Evolutionary conservation across 1,140 invertebrate genomes (phyloP).

Genomic region (Drosophila serrata): DNA sequence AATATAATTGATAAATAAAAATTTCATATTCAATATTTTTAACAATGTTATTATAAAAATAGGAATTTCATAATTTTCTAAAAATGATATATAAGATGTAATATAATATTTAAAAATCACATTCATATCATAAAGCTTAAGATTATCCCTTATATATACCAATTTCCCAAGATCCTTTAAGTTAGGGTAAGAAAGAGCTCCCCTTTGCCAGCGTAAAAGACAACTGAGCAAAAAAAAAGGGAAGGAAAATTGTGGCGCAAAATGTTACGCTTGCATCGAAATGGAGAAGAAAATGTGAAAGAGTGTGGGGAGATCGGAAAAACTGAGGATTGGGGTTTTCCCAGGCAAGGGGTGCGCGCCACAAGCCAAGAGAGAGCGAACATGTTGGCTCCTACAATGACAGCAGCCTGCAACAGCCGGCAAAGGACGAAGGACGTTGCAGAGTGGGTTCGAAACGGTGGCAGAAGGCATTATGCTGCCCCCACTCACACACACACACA

Average conservation of each 20-base stretch:
- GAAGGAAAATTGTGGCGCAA: constrained; percentile 67
- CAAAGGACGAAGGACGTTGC: constrained; percentile 68
- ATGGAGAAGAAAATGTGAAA: constrained; percentile 13
- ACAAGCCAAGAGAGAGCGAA: constrained; percentile 12
- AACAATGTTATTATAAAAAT: too few species aligned
- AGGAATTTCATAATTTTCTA: too few species aligned
- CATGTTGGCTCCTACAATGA: constrained; percentile 76
- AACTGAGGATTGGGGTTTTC: constrained; percentile 40
- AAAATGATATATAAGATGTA: neutral
- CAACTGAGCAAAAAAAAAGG: constrained; percentile 20
- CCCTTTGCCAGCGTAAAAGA: constrained; percentile 60
- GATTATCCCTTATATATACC: neutral
- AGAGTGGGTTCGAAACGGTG: constrained; percentile 32
- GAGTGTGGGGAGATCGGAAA: neutral
- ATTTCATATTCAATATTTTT: too few species aligned
- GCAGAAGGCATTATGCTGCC: constrained; percentile 79
- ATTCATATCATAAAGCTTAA: too few species aligned
- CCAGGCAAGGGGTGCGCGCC: neutral
- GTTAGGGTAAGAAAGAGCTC: constrained; percentile 35
- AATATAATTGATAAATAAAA: too few species aligned
- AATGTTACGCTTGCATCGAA: constrained; percentile 77
- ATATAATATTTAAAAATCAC: neutral
- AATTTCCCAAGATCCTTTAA: neutral
- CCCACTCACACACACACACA: constrained; percentile 34
- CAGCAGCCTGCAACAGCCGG: constrained; percentile 74